Percentiles rank a stretch among this genome's conserved stretches.
Evolutionary conservation across 2,888 invertebrate genomes (phyloP).

Genomic region (Syritta pipiens): DNA sequence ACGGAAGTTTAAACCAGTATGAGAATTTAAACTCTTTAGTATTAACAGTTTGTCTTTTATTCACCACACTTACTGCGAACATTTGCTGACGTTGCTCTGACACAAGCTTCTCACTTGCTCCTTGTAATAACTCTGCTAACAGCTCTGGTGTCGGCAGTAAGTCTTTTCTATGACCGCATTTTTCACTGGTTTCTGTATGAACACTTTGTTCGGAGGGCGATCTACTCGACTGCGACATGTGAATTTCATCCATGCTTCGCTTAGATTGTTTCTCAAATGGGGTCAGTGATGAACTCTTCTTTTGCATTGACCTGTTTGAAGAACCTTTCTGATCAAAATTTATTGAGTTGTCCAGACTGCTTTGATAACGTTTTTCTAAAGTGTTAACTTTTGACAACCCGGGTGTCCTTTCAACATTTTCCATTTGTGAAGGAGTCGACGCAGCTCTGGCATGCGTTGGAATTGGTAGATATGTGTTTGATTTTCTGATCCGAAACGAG

Average conservation of each 20-base stretch:
- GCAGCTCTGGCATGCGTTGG: slow-evolving; percentile 78
- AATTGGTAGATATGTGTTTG: slow-evolving; percentile 76
- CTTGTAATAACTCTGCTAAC: slow-evolving; percentile 87
- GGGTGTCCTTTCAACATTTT: slow-evolving; percentile 72
- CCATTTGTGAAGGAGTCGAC: slow-evolving; percentile 79
- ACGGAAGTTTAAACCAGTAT: too few relatives aligned
- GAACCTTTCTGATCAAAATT: slow-evolving; percentile 46
- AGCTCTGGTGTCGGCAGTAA: slow-evolving; percentile 83
- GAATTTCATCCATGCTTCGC: slow-evolving; percentile 74
- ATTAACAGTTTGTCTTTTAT: too few relatives aligned
- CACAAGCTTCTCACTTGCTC: slow-evolving; percentile 88
- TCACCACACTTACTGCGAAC: slow-evolving; percentile 76
- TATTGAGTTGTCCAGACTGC: slow-evolving; percentile 71
- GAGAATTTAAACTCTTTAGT: too few relatives aligned
- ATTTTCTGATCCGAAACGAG: slow-evolving; percentile 77
- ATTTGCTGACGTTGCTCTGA: slow-evolving; percentile 80
- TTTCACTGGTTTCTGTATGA: slow-evolving; percentile 38
- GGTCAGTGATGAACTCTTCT: slow-evolving; percentile 20
- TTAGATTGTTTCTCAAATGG: slow-evolving; percentile 72
- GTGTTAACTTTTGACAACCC: slow-evolving; percentile 70
- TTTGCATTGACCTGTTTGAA: slow-evolving; percentile 46
- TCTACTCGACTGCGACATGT: slow-evolving; percentile 63
- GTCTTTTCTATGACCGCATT: slow-evolving; percentile 56
- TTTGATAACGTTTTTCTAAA: slow-evolving; percentile 74
- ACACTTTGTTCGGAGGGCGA: slow-evolving; percentile 66